Percentiles rank a stretch among this genome's conserved stretches.
phyloP scores from a whole-genome alignment of 1,140 invertebrate genomes.

The Linepithema humile region DNA sequence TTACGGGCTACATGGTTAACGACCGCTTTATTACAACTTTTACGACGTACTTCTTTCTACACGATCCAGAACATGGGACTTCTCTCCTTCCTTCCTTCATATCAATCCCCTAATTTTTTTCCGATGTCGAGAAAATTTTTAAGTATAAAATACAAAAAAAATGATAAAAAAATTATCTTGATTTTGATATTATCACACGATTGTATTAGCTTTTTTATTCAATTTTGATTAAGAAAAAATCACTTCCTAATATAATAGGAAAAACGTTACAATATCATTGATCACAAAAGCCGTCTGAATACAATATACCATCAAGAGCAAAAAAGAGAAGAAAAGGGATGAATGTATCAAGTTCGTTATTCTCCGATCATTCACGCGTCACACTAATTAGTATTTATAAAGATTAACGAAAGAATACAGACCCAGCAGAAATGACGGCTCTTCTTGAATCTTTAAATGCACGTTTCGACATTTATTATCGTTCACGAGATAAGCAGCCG shows the following conservation, averaged over 20 bases:
- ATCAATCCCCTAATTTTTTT: no score
- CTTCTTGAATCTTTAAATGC: background rate
- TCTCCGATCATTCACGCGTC: background rate
- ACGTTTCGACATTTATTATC: background rate
- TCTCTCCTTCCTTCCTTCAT: background rate
- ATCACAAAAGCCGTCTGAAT: background rate
- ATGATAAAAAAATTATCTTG: background rate
- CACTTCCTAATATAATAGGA: no score
- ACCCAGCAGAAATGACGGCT: background rate
- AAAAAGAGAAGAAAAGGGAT: background rate
- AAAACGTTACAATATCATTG: no score
- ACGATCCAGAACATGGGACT: constrained; percentile 11
- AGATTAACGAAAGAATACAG: background rate
- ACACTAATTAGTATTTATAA: background rate
- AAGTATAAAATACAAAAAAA: no score
- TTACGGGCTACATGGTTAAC: constrained; percentile 35
- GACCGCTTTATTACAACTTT: constrained; percentile 58
- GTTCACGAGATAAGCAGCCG: background rate
- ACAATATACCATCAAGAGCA: background rate
- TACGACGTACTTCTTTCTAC: constrained; percentile 37
- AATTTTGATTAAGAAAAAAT: background rate
- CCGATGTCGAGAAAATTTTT: no score
- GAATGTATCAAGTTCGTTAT: background rate
- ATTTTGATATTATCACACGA: no score
- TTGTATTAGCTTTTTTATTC: background rate